Percentiles rank a stretch among this genome's conserved stretches.
Conservation (phyloP, 2,888 invertebrate genomes). For the Bembecia ichneumoniformis region DNA sequence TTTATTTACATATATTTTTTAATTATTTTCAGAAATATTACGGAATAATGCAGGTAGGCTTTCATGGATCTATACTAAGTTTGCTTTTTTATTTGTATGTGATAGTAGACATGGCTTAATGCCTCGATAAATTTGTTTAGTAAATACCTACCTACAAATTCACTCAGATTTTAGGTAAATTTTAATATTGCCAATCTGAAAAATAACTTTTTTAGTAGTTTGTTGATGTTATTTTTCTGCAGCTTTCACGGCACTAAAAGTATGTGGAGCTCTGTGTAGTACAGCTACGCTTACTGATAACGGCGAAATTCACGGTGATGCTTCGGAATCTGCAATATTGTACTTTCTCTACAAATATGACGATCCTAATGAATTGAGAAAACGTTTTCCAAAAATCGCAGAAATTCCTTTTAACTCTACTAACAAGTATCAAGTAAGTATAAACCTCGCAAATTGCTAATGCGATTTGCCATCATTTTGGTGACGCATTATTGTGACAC, state of each 20-base stretch:
- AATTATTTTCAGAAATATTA: constrained; percentile 6
- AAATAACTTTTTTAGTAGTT: no score
- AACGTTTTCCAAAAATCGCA: constrained; percentile 85
- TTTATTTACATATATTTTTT: background rate
- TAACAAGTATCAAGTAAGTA: constrained; percentile 86
- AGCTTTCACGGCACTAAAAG: constrained; percentile 84
- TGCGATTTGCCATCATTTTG: no score
- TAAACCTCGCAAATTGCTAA: no score
- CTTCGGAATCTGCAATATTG: constrained; percentile 93
- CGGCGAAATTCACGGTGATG: constrained; percentile 87
- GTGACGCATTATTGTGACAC: no score
- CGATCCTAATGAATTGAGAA: constrained; percentile 82
- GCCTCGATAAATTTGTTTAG: no score
- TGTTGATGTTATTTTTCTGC: constrained; percentile 26
- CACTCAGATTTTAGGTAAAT: no score
- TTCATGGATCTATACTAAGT: no score
- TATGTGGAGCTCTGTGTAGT: constrained; percentile 95
- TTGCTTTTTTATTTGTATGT: no score
- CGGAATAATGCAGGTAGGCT: constrained; percentile 58
- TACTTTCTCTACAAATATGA: constrained; percentile 77
- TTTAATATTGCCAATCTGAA: no score
- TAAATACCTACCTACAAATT: no score
- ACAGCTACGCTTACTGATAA: constrained; percentile 91
- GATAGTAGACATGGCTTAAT: no score
- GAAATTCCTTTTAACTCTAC: constrained; percentile 95